Conservation (phyloP, 2,113 vertebrate genomes). For the Drymodes brunneopygia region DNA sequence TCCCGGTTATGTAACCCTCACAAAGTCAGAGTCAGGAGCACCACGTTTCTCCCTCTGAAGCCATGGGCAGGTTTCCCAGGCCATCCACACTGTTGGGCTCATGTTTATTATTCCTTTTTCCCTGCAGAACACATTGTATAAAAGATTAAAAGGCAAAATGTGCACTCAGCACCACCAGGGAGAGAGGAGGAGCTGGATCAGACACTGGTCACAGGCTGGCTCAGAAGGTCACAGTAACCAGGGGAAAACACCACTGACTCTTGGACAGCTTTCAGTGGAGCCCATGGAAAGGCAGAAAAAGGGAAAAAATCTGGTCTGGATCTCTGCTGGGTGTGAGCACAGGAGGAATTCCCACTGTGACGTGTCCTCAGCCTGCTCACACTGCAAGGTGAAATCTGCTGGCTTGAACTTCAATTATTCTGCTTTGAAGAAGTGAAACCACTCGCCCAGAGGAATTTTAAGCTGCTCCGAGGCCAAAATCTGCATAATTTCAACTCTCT, state of each 20-base stretch:
- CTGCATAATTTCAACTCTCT: neutral
- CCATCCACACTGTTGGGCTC: neutral
- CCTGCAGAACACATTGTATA: neutral
- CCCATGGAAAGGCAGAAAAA: neutral
- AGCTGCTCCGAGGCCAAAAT: neutral
- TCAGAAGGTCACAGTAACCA: neutral
- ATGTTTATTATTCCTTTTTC: neutral
- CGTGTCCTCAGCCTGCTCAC: neutral
- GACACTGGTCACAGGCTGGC: neutral
- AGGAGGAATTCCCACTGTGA: neutral
- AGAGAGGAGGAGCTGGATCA: neutral
- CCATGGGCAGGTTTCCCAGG: neutral
- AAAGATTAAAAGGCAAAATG: neutral
- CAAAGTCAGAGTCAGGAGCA: neutral
- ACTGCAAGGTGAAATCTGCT: neutral
- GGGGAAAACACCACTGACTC: neutral
- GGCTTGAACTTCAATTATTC: neutral
- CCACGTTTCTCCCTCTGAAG: neutral
- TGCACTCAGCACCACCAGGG: neutral
- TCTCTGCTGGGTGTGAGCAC: neutral
- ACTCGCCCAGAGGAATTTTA: neutral
- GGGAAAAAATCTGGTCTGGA: fast-evolving
- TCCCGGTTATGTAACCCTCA: neutral
- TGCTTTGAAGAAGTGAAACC: neutral
- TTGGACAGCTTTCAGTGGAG: neutral